Base-by-base conservation (phyloP, 2,888 invertebrate genomes). In the Nephrotoma appendiculata region DNA sequence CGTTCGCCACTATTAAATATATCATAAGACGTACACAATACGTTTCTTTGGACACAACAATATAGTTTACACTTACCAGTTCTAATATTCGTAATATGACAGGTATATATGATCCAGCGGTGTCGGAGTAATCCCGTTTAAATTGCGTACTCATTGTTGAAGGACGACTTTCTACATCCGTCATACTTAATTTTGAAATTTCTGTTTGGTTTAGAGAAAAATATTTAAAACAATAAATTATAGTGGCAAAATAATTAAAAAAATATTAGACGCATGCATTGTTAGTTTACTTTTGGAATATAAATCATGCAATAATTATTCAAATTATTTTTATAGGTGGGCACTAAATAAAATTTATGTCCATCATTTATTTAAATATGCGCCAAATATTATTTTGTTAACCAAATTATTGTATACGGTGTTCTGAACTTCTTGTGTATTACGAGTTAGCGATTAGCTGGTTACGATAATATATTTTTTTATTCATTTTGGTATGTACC, bases 161-260 rank as follows among this genome's bases (percentile, higher is more conserved):
- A 15, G 84, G 84, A 15, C 84, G 84, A 84, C 84, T 84, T 85
- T 87, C 87, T 41, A 52, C 43, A 41, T 86, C 87, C 7, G 87
- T 45, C 87, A 87, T 87, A 42, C 83, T 86, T 86, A 87, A 83
- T 87, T 86, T 85, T 83, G 87, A 86, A 19, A 87, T 87, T 86
- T 87, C 87, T 87, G 43, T 84, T 31, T 31, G 31, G 31, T 71
- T 71, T 71, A 71, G 31, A 71, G 19, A 71, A 31, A 31, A 71
- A 31, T 31, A 9, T 9, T 7, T 9, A 71, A 71, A 71, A 71
- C 7, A 71, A 71, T 71, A 31, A 71, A 71, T 71, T 71, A 31
- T 31, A 19, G 71, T 71, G 19, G 19, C 31, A 52, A 71, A 31
- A 71, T 9, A 71, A 71, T 31, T 71, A 71, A 71, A 71, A 57